Evolutionary conservation across 1,140 invertebrate species (phyloP).

Genomic region (Magallana gigas): DNA sequence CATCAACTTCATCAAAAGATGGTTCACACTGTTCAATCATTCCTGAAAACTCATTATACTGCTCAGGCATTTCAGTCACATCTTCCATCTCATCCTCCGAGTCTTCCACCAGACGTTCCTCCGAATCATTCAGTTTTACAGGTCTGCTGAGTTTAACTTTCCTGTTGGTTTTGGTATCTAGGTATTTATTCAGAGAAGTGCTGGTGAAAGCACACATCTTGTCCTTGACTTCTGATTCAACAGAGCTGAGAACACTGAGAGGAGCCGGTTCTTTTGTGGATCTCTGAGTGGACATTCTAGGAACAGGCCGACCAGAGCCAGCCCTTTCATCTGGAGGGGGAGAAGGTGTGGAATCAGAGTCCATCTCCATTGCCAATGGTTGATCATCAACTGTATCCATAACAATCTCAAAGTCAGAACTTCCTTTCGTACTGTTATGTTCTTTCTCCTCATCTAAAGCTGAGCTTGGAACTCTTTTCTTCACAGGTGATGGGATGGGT

Average conservation of each 20-base stretch:
- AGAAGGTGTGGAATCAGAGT: not conserved
- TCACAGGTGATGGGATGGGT: not conserved
- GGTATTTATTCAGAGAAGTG: constrained; percentile 44
- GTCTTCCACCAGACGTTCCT: constrained; percentile 8
- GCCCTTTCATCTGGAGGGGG: not conserved
- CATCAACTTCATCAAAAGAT: constrained; percentile 75
- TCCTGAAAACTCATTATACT: constrained; percentile 40
- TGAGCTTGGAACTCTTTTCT: not conserved
- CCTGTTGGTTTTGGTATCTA: constrained; percentile 18
- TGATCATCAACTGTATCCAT: constrained; percentile 41
- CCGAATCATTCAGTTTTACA: not conserved
- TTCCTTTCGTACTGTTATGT: not conserved
- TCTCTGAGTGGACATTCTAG: constrained; percentile 38
- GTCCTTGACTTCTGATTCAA: constrained; percentile 46
- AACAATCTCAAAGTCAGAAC: constrained; percentile 26
- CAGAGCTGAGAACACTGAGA: constrained; percentile 41
- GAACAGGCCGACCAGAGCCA: not conserved
- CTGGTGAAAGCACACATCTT: constrained; percentile 48
- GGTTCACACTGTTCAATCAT: constrained; percentile 65
- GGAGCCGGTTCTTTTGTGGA: constrained; percentile 42
- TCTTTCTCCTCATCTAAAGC: not conserved
- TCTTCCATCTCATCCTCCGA: constrained; percentile 32
- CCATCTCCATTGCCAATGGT: not conserved
- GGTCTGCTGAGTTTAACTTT: not conserved
- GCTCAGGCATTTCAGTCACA: constrained; percentile 21